These are phyloP conservation scores for Orcinus orca DNA, from an alignment of 2,113 vertebrate species.

Conservation along the genomic window DNA sequence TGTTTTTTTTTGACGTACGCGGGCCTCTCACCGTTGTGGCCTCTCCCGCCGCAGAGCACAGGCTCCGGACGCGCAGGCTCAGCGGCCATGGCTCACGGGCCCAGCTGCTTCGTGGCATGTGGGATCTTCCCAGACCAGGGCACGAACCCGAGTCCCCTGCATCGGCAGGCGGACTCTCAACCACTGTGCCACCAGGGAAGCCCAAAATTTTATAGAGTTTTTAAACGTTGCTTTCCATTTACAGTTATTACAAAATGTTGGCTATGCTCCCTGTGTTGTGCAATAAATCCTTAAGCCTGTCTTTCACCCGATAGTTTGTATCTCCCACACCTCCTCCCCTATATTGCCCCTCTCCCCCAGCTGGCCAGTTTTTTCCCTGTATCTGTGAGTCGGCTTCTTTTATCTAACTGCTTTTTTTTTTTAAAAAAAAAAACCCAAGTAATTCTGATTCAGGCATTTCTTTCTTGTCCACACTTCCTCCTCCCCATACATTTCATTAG, in stretches of 20 bases:
- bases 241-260: neutral
- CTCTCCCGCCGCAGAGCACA: too few species aligned
- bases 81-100: too few species aligned
- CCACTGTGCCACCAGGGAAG: too few species aligned
- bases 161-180: too few species aligned
- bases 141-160: too few species aligned
- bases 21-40: too few species aligned
- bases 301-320: neutral
- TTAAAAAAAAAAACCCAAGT: neutral
- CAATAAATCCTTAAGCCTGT: neutral
- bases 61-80: too few species aligned
- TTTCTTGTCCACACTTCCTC: neutral
- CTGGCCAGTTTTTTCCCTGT: neutral
- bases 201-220: neutral
- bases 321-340: neutral
- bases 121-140: too few species aligned
- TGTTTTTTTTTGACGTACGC: too few species aligned
- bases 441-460: neutral
- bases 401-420: neutral
- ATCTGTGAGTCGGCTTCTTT: neutral
- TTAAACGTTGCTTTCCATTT: neutral
- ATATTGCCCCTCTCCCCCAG: accelerated
- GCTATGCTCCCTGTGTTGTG: neutral
- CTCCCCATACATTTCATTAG: neutral
- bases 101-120: too few species aligned